Conservation (phyloP, 1,140 invertebrate species). For the Elymnias hypermnestra region DNA sequence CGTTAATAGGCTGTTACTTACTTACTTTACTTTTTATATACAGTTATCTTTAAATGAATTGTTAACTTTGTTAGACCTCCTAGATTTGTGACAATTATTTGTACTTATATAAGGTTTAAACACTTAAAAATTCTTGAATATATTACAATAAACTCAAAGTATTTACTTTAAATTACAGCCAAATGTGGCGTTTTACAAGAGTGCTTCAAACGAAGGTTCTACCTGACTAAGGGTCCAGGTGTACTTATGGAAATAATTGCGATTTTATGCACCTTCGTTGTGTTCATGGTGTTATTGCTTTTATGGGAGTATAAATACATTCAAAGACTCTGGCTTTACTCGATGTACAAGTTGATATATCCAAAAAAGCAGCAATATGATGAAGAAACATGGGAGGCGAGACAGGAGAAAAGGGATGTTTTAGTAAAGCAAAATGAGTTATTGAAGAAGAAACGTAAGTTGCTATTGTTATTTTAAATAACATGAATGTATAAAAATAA, state of each 20-base stretch:
- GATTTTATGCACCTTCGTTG: constrained; percentile 28
- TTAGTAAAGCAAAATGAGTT: constrained; percentile 32
- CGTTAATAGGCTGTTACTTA: no score
- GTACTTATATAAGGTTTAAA: no score
- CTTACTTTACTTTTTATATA: no score
- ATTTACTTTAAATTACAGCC: no score
- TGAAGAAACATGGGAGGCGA: constrained; percentile 20
- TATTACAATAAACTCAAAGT: no score
- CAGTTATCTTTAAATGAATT: no score
- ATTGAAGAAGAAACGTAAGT: constrained; percentile 24
- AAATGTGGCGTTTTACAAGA: constrained; percentile 58
- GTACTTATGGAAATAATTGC: constrained; percentile 39
- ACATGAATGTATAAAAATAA: no score
- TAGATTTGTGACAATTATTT: no score
- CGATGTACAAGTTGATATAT: constrained; percentile 20
- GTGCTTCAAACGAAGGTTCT: constrained; percentile 41
- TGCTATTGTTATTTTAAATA: no score
- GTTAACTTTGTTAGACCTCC: no score
- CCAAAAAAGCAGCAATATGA: constrained; percentile 12
- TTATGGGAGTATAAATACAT: constrained; percentile 49
- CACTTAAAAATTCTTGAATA: no score
- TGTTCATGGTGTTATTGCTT: constrained; percentile 36
- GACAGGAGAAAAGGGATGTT: constrained; percentile 34
- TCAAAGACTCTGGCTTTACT: constrained; percentile 23
- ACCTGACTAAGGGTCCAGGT: constrained; percentile 28